Conservation (phyloP, 2,113 vertebrate species). For the Amphiprion percula region DNA sequence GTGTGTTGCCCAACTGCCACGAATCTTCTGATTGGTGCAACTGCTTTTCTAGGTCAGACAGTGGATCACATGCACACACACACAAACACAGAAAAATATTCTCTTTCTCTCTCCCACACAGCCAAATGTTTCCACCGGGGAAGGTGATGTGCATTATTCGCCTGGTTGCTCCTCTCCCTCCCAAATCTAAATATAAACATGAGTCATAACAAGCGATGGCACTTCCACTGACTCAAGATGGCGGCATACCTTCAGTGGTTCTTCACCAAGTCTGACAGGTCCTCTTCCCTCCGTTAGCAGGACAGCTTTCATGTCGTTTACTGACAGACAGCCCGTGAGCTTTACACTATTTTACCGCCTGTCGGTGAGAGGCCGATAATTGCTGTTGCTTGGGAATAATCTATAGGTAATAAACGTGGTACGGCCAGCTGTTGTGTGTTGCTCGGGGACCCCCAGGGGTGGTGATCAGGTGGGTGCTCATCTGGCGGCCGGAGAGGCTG, state of each 20-base stretch:
- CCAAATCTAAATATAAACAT: conserved; percentile 77
- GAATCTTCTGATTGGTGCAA: conserved; percentile 69
- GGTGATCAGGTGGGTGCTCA: conserved; percentile 69
- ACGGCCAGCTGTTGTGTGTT: conserved; percentile 66
- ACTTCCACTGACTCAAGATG: conserved; percentile 68
- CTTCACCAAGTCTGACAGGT: conserved; percentile 39
- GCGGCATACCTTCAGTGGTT: conserved; percentile 60
- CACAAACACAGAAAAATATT: conserved; percentile 50
- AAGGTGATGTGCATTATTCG: conserved; percentile 74
- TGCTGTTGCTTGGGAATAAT: conserved; percentile 66
- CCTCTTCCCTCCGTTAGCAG: background rate
- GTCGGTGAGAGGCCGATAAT: conserved; percentile 46
- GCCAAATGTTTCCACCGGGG: conserved; percentile 64
- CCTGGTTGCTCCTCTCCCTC: conserved; percentile 72
- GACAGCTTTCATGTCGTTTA: background rate
- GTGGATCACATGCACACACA: conserved; percentile 55
- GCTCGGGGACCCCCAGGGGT: conserved; percentile 44
- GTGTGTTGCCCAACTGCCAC: conserved; percentile 74
- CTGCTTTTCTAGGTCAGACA: conserved; percentile 86
- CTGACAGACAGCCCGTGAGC: conserved; percentile 12
- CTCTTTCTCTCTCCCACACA: conserved; percentile 51
- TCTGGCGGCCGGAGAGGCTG: conserved; percentile 58
- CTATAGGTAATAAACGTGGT: conserved; percentile 60
- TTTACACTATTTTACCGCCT: conserved; percentile 24
- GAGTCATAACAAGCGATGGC: conserved; percentile 59